A percentile compares a stretch with the other conserved stretches of the same genome.
Conservation (phyloP, 2,797 vertebrate species). For the Psittacula echo region DNA sequence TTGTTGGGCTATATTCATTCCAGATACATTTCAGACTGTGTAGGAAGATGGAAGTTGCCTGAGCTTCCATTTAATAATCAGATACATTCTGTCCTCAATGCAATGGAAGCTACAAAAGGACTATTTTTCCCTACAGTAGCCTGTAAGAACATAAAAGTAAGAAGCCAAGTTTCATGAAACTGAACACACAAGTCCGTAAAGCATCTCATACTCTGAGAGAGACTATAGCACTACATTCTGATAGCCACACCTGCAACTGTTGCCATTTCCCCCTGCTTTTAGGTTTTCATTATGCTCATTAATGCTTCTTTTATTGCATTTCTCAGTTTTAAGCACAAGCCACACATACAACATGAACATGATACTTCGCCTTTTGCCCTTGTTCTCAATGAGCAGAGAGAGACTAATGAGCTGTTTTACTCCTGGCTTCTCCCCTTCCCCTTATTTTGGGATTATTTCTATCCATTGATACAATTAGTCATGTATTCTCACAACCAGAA, state of each 20-base stretch:
- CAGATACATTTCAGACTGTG: neutral
- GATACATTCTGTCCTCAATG: neutral
- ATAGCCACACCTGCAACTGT: neutral
- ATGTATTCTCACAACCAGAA: neutral
- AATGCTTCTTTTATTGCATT: neutral
- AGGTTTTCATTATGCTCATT: neutral
- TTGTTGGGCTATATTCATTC: neutral
- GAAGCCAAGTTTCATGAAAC: neutral
- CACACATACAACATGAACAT: accelerated
- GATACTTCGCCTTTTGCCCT: no score
- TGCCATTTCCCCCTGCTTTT: neutral
- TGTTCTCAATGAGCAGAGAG: neutral
- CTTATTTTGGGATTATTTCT: neutral
- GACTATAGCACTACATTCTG: neutral
- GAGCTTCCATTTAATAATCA: neutral
- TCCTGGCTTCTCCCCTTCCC: neutral
- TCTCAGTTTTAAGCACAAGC: neutral
- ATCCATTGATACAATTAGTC: neutral
- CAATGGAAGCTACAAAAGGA: neutral
- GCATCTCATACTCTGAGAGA: neutral
- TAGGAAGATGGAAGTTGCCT: neutral
- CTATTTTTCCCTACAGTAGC: neutral
- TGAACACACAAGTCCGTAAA: neutral
- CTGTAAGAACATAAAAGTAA: neutral
- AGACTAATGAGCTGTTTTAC: neutral